Percentiles rank a stretch among this genome's conserved stretches.
These are phyloP conservation scores for Drosophila auraria DNA, from an alignment of 1,140 invertebrate species.

Conservation along the genomic window DNA sequence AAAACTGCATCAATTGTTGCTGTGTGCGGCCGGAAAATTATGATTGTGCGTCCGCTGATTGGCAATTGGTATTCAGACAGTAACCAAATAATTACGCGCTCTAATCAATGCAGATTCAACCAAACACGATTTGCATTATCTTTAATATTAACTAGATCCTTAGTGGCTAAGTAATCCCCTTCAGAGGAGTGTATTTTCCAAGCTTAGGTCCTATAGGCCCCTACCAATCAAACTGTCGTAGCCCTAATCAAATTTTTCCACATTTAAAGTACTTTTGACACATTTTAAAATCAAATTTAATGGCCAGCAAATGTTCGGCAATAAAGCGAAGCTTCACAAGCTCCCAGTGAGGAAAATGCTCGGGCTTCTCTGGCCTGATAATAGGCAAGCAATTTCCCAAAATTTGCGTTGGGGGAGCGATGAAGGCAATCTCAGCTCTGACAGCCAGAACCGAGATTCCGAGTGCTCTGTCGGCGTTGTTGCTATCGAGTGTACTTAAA, in stretches of 20 bases:
- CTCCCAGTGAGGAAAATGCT: slow-evolving; percentile 5
- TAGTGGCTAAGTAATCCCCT: not conserved
- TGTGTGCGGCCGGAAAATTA: slow-evolving; percentile 30
- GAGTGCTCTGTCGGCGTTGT: slow-evolving; percentile 45
- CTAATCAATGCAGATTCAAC: not conserved
- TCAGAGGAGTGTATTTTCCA: not conserved
- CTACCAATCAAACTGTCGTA: slow-evolving; percentile 59
- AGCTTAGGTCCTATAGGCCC: slow-evolving; percentile 6
- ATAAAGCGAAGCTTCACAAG: slow-evolving; percentile 33
- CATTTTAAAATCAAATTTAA: slow-evolving; percentile 80
- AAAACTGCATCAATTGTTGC: slow-evolving; percentile 37
- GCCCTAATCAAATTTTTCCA: slow-evolving; percentile 68
- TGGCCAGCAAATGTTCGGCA: slow-evolving; percentile 55
- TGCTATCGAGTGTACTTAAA: slow-evolving; percentile 75
- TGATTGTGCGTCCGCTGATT: slow-evolving; percentile 41
- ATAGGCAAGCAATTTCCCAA: slow-evolving; percentile 70
- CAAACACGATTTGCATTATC: slow-evolving; percentile 17
- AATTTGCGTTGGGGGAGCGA: slow-evolving; percentile 74
- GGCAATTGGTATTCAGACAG: not conserved
- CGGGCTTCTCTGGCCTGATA: slow-evolving; percentile 48
- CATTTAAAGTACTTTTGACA: slow-evolving; percentile 79
- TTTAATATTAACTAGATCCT: not conserved
- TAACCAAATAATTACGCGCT: slow-evolving; percentile 15
- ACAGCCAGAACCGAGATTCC: slow-evolving; percentile 13
- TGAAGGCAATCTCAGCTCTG: slow-evolving; percentile 65